Base-by-base conservation (phyloP, 2,797 vertebrate genomes). In the Chelon labrosus region DNA sequence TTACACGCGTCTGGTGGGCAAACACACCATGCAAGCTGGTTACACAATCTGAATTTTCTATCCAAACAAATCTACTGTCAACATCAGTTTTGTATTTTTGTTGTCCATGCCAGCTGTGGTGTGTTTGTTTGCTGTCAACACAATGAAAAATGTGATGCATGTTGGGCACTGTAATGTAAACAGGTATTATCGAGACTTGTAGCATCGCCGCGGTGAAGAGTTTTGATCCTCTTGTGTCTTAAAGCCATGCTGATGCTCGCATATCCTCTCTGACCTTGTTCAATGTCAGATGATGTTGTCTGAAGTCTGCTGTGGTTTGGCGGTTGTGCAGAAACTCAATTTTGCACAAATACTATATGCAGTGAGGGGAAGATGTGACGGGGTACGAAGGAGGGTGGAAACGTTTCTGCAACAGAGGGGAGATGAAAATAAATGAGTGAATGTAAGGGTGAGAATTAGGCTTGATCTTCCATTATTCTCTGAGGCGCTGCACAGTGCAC, bases 41-140 rank as follows among this genome's bases (percentile, higher is more conserved):
- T 82, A 84, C 64, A 85, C 79, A 83, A 68, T 83, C 64, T 60
- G 63, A 60, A 70, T 82, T 60, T 78, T 75, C 65, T 67, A 64
- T 60, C 73, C 77, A 88, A 86, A 84, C 72, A 83, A 79, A 85
- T 84, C 67, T 56, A 51, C 54, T 75, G 79, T 82, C 80, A 86
- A 76, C 75, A 78, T 60, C 62, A 55, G 25, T 73, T 69, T 70
- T 35, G 39, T 68, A 3, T 55, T 72, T 65, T 70, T 59, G 52
- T 63, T 60, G 38, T 71, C 74, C 64, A 3, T 74, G 66, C 66
- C 44, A 37, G 66, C 60, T 69, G 77, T 47, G 42, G 56, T 56
- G 27, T 77, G 52, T 68, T 75, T 67, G 13, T 61, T 49, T 54
- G 39, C 64, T 75, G 80, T 73, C 56, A 63, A 51, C 55, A 51